Conservation (phyloP, 2,113 vertebrate species). For the Steatornis caripensis region DNA sequence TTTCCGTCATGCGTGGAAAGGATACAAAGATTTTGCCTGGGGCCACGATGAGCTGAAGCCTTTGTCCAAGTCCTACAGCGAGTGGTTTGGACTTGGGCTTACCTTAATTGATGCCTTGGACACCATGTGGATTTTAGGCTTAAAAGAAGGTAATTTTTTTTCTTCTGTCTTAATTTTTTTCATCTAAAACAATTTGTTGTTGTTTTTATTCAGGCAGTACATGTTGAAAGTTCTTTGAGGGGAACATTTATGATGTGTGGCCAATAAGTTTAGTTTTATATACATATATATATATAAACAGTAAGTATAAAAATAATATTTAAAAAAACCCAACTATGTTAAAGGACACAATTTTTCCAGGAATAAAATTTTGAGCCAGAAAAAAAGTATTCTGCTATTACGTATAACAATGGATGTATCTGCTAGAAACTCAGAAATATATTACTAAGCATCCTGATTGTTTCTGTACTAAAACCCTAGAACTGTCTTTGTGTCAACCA, state of each 20-base stretch:
- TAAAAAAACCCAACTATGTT: background rate
- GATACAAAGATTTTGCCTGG: slow-evolving; percentile 90
- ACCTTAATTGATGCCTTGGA: slow-evolving; percentile 93
- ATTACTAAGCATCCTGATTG: background rate
- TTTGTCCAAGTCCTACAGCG: slow-evolving; percentile 85
- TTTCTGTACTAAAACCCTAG: background rate
- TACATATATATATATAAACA: background rate
- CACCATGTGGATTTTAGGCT: slow-evolving; percentile 95
- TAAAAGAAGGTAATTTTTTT: slow-evolving; percentile 82
- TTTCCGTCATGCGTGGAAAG: slow-evolving; percentile 92
- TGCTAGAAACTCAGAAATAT: background rate
- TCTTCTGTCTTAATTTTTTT: background rate
- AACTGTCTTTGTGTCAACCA: background rate
- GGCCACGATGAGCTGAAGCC: slow-evolving; percentile 95
- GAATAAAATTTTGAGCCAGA: background rate
- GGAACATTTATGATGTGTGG: background rate
- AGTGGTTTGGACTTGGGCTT: slow-evolving; percentile 96
- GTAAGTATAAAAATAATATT: background rate
- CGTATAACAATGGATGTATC: background rate
- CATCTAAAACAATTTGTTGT: background rate
- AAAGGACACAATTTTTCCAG: background rate
- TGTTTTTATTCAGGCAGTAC: background rate
- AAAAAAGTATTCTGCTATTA: background rate
- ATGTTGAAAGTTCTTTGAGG: background rate
- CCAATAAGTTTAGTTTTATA: background rate